Evolutionary conservation across 1,140 invertebrate genomes (phyloP).

Genomic region (Ceratina calcarata): DNA sequence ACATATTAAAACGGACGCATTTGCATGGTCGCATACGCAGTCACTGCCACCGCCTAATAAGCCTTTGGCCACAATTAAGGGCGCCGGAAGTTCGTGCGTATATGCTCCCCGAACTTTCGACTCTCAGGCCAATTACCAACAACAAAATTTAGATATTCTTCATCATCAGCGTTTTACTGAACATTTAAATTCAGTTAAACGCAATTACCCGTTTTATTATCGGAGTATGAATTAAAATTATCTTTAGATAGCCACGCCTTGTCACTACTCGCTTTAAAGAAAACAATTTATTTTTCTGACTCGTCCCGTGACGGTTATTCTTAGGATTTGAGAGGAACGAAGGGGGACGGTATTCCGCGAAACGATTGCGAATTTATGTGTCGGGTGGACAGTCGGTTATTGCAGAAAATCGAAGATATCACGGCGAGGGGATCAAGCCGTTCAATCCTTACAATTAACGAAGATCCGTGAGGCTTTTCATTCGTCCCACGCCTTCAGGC

Average conservation of each 20-base stretch:
- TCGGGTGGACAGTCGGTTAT: slow-evolving; percentile 35
- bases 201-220: no score
- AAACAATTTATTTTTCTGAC: no score
- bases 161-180: no score
- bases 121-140: slow-evolving; percentile 7
- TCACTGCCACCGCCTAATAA: slow-evolving; percentile 37
- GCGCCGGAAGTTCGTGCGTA: slow-evolving; percentile 24
- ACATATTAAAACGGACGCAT: slow-evolving; percentile 32
- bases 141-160: slow-evolving; percentile 8
- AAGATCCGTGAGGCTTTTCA: slow-evolving; percentile 61
- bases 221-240: no score
- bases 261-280: no score
- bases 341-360: slow-evolving; percentile 8
- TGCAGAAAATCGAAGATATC: slow-evolving; percentile 61
- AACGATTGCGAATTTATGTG: slow-evolving; percentile 39
- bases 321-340: no score
- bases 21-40: slow-evolving; percentile 32
- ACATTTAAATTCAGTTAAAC: no score
- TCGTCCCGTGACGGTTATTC: no score
- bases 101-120: not conserved
- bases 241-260: no score
- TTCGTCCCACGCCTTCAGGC: slow-evolving; percentile 67
- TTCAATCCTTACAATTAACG: slow-evolving; percentile 73
- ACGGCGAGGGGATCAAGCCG: slow-evolving; percentile 33
- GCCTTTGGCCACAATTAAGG: slow-evolving; percentile 35